Base-by-base conservation (phyloP, 1,140 invertebrate species). In the Limonius californicus region DNA sequence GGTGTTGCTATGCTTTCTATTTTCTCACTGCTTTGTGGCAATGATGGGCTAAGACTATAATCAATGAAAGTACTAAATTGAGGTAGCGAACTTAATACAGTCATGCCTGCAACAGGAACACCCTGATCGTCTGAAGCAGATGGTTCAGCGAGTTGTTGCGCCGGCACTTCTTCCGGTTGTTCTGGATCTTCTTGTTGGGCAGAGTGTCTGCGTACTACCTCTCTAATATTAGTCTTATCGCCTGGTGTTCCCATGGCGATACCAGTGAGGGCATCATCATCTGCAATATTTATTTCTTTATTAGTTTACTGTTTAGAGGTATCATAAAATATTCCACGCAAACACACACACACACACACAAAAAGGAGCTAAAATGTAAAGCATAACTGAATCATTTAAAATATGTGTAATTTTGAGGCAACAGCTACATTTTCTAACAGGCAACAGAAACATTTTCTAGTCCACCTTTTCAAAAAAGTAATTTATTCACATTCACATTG, bases 191-290 rank as follows among this genome's bases (percentile, higher is more conserved):
- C 61, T 54, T 65, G 56, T 20, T 35, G 16, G 32, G 42, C 35
- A 56, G 54, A 59, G 61, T 66, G 60, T 58, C 50, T 65, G 53
- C 68, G 54, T 47, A 69, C 71, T 74, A 73, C 68, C 71, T 72
- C 66, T 68, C 63, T 57, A 59, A 74, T 64, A 66, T 65, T 70
- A 55, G 58, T 55, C 66, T 72, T 71, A 73, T 75, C 74, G 74
- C 74, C 74, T 74, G 74, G 74, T 71, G 74, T 75, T 72, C 74
- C 74, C 74, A 75, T 75, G 74, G 74, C 74, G 74, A 75, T 72
- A 73, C 58, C 72, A 75, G 66, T 71, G 65, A 59, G 62, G 70
- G 56, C 74, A 75, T 70, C 74, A 75, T 75, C 72, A 75, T 75
- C 74, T 75, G 18, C 14, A 55, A 27, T 9, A 27, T n/a, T n/a